Base-by-base conservation (phyloP, 1,140 invertebrate genomes). In the Neelides sp. region DNA sequence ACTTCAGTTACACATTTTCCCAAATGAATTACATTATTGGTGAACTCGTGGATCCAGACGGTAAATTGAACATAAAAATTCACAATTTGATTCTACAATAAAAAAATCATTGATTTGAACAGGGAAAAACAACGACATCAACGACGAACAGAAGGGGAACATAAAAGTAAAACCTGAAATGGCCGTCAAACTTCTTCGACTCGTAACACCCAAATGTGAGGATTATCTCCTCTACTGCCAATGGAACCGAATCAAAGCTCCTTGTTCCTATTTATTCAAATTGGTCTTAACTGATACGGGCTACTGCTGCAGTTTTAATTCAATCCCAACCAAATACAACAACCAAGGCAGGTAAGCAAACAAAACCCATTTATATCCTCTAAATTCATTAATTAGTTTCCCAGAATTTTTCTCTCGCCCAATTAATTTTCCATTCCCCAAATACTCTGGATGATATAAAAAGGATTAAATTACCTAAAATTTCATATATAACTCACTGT, bases 181-280 rank as follows among this genome's bases (percentile, higher is more conserved):
- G 27, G 54, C 54, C 3, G 35, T 59, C 10, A 53, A 59, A 19
- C 45, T 52, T 27, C 36, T 61, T n/a, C 22, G 59, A 15, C 17
- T 59, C 26, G 59, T 59, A 2, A 50, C 59, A 19, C 59, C 59
- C 20, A 61, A 61, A 37, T 61, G 59, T 43, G 42, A 40, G 2
- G 54, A 59, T 24, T 59, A 52, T 39, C 39, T 59, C 3, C 41
- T 59, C 4, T 13, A 32, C 17, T 55, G 54, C 27, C 50, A 44
- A 2, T 52, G 54, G 54, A 56, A 56, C 40, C 48, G 34, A 19
- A n/a, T n/a, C n/a, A 36, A 47, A 26, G 3, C 12, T 20, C 37
- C 37, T 5, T 59, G 57, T 15, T 52, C 34, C 12, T 36, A 51
- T 12, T 13, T 59, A 12, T 59, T 59, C 40, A 52, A 53, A 20